Evolutionary conservation across 2,113 vertebrate species (phyloP).

Genomic region (Gymnarchus niloticus): DNA sequence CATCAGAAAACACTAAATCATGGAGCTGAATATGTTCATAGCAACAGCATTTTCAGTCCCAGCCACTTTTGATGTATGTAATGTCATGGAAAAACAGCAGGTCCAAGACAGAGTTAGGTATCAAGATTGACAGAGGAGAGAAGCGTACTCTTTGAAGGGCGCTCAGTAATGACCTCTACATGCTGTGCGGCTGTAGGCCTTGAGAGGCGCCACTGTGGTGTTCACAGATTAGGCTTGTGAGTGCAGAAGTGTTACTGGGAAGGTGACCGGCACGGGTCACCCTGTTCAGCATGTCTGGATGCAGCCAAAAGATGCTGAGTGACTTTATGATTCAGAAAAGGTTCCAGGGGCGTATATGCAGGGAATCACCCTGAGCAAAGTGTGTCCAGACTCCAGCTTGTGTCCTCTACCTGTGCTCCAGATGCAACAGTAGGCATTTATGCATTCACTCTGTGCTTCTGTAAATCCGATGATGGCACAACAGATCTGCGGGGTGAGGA

Average conservation of each 20-base stretch:
- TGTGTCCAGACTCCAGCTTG: slow-evolving; percentile 25
- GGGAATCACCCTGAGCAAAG: slow-evolving; percentile 29
- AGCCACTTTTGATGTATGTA: slow-evolving; percentile 27
- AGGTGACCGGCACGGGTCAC: slow-evolving; percentile 50
- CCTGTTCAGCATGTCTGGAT: slow-evolving; percentile 51
- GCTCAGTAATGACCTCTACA: slow-evolving; percentile 59
- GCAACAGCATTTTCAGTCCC: slow-evolving; percentile 16
- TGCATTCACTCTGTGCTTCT: slow-evolving; percentile 55
- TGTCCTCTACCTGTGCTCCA: slow-evolving; percentile 52
- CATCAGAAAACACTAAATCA: too few species aligned
- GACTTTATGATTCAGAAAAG: slow-evolving; percentile 13
- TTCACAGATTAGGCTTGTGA: slow-evolving; percentile 56
- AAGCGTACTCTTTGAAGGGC: slow-evolving; percentile 55
- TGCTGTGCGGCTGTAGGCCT: slow-evolving; percentile 38
- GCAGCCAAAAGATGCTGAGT: slow-evolving; percentile 33
- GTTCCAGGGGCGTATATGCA: slow-evolving; percentile 37
- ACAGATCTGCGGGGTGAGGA: slow-evolving; percentile 47
- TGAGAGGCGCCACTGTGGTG: slow-evolving; percentile 39
- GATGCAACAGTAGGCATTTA: slow-evolving; percentile 60
- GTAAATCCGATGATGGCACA: slow-evolving; percentile 64
- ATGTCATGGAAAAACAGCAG: slow-evolving; percentile 52
- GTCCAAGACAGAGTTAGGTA: slow-evolving; percentile 36
- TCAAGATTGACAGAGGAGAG: slow-evolving; percentile 26
- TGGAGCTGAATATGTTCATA: neutral
- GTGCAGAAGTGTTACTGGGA: slow-evolving; percentile 30